Evolutionary conservation across 1,140 invertebrate genomes (phyloP).

Genomic region (Drosophila orena): DNA sequence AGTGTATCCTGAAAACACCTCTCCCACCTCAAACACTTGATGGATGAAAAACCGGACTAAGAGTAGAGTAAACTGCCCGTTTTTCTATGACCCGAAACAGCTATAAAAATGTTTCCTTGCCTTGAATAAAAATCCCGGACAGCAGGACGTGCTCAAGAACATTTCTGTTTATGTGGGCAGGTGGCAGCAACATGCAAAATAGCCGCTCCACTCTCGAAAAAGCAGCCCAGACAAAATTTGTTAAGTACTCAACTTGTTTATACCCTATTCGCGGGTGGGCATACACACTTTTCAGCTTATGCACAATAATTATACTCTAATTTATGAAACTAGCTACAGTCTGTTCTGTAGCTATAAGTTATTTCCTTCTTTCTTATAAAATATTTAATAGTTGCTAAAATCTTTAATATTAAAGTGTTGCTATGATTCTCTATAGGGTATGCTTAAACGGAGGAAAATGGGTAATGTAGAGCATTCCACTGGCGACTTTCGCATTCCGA

Average conservation of each 20-base stretch:
- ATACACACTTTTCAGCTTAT: not conserved
- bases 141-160: conserved; percentile 32
- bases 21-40: conserved; percentile 3
- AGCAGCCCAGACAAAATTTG: conserved; percentile 32
- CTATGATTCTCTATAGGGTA: too few species aligned
- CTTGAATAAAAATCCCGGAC: conserved; percentile 10
- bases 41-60: too few species aligned
- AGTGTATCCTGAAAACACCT: conserved; percentile 4
- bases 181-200: conserved; percentile 40
- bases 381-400: too few species aligned
- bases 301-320: too few species aligned
- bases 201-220: conserved; percentile 20
- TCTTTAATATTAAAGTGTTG: too few species aligned
- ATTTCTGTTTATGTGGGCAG: conserved; percentile 42
- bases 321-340: too few species aligned
- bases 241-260: conserved; percentile 21
- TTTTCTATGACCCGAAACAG: conserved; percentile 30
- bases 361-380: too few species aligned
- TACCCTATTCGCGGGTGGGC: not conserved
- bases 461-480: conserved; percentile 1
- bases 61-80: conserved; percentile 27
- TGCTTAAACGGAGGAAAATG: not conserved
- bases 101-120: conserved; percentile 36
- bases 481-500: not conserved
- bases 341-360: too few species aligned